Percentiles rank a stretch among this genome's conserved stretches.
Conservation (phyloP, 2,797 vertebrate species). For the Microctenopoma steveboyesi region DNA sequence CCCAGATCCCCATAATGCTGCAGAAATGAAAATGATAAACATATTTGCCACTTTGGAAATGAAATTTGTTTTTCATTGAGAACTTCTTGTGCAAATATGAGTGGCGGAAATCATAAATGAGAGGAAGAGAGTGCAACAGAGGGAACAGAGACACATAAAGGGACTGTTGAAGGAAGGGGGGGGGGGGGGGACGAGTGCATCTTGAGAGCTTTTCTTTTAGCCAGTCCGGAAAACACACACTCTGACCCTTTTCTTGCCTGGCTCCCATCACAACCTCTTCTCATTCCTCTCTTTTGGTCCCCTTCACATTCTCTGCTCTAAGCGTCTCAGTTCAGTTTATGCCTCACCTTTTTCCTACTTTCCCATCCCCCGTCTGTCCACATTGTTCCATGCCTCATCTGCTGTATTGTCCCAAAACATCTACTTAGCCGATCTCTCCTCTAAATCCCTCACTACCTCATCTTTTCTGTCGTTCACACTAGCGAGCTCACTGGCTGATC, state of each 20-base stretch:
- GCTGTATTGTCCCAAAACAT: slow-evolving; percentile 60
- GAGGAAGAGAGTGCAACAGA: slow-evolving; percentile 65
- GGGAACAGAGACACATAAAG: slow-evolving; percentile 61
- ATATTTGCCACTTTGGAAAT: not conserved
- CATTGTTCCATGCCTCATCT: slow-evolving; percentile 34
- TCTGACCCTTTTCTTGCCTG: slow-evolving; percentile 51
- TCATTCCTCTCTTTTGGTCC: slow-evolving; percentile 55
- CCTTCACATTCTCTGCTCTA: slow-evolving; percentile 50
- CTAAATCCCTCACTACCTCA: slow-evolving; percentile 28
- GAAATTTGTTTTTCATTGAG: slow-evolving; percentile 79
- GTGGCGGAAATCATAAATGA: slow-evolving; percentile 75
- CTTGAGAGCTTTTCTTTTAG: slow-evolving; percentile 80
- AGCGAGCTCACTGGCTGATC: slow-evolving; percentile 29
- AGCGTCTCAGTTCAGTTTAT: slow-evolving; percentile 38
- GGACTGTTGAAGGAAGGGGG: slow-evolving; percentile 65
- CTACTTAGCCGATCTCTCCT: slow-evolving; percentile 42
- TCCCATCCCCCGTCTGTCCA: slow-evolving; percentile 33
- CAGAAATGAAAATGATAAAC: not conserved
- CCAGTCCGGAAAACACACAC: slow-evolving; percentile 66
- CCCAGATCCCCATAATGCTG: not conserved
- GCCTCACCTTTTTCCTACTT: slow-evolving; percentile 27
- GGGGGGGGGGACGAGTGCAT: slow-evolving; percentile 67
- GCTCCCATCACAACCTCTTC: slow-evolving; percentile 52
- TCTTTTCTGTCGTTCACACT: slow-evolving; percentile 33
- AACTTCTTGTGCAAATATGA: slow-evolving; percentile 80